Conservation (phyloP, 2,888 invertebrate species). For the Tenthredo amoena region DNA sequence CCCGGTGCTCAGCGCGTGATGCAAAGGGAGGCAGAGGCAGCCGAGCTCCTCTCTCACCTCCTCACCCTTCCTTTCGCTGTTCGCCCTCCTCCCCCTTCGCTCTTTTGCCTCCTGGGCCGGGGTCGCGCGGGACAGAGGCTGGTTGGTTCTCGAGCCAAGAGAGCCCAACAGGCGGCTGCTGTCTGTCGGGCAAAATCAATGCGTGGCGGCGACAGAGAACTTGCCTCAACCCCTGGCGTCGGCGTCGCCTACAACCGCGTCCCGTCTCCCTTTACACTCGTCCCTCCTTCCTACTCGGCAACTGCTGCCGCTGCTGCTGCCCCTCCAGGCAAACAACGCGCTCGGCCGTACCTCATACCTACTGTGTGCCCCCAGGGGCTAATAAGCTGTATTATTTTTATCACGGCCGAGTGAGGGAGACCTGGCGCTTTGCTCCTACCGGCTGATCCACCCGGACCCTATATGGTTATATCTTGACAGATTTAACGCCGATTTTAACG, state of each 20-base stretch:
- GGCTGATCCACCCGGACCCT: conserved; percentile 26
- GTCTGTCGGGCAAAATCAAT: conserved; percentile 77
- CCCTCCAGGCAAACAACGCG: conserved; percentile 58
- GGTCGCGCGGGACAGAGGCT: conserved; percentile 57
- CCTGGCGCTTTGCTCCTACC: conserved; percentile 47
- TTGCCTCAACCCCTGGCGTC: conserved; percentile 58
- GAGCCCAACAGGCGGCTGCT: conserved; percentile 73
- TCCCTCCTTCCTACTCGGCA: conserved; percentile 55
- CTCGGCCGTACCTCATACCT: conserved; percentile 57
- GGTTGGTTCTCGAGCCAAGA: conserved; percentile 67
- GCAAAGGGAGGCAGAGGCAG: conserved; percentile 36
- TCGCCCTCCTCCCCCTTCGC: neutral
- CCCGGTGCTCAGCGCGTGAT: conserved; percentile 11
- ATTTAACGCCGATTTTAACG: conserved; percentile 12
- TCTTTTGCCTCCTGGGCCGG: conserved; percentile 26
- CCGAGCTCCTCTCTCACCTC: conserved; percentile 5
- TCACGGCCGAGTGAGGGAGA: conserved; percentile 61
- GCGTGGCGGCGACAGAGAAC: conserved; percentile 74
- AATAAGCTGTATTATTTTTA: conserved; percentile 73
- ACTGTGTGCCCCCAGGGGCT: conserved; percentile 60
- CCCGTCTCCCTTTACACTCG: conserved; percentile 52
- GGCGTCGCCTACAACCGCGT: conserved; percentile 30
- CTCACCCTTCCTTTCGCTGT: neutral
- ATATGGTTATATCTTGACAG: conserved; percentile 23
- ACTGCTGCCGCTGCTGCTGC: conserved; percentile 54